Base-by-base conservation (phyloP, 2,113 vertebrate genomes). In the Petromus typicus region DNA sequence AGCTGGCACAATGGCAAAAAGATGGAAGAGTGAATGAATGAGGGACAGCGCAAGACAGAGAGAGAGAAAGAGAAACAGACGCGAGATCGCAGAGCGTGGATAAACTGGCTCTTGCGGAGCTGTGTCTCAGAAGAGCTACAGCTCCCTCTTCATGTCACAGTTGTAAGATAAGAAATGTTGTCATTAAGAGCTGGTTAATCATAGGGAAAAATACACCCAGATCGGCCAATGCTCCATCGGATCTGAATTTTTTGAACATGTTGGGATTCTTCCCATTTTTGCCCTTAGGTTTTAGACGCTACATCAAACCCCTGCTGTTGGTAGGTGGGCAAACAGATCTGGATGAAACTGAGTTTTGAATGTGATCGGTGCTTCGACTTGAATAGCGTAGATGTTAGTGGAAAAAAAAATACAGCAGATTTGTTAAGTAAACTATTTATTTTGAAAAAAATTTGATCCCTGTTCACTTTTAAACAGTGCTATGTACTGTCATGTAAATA, bases 121-220 rank as follows among this genome's bases (percentile, higher is more conserved):
- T 45, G 98, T 94, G 98, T 97, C 98, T 99, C 97, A 78, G 98
- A 99, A 99, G 99, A 99, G 99, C 99, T 98, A 99, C 98, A 99
- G 99, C 99, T 99, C 99, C 99, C 99, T 99, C 99, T 99, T 99
- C 99, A 99, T 99, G 99, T 98, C 98, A 98, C 98, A 98, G 97
- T 97, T 97, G 98, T 98, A 98, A 99, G 98, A 98, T 98, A 98
- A 99, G 98, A 87, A 98, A 95, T 96, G 92, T 94, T 97, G 97
- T 91, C 98, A 96, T 84, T 92, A 97, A 43, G 88, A 89, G 3
- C 40, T 90, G 93, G 79, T 92, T 98, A 96, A 93, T 95, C 97
- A 78, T 23, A 63, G 91, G 82, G 91, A 95, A 93, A 48, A 95
- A 90, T 11, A 76, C 7, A 92, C 56, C 14, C 79, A 64, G 91